Conservation (phyloP, 2,797 vertebrate species). For the Argya squamiceps region DNA sequence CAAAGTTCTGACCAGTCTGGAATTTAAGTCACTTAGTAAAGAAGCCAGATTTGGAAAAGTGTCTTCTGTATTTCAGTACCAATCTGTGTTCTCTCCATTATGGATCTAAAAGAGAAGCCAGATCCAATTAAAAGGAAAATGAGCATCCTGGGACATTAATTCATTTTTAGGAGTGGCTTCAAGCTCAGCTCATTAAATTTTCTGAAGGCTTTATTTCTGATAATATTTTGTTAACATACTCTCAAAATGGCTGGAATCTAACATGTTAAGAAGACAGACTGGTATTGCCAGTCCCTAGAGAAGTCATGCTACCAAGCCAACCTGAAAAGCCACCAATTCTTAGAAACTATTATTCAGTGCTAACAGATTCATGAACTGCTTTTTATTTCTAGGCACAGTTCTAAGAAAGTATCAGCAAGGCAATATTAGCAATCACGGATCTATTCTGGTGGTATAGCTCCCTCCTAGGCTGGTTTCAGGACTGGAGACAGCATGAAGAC, state of each 20-base stretch:
- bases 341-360: neutral
- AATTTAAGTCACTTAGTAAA: neutral
- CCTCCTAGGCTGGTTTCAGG: neutral
- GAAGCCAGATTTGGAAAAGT: neutral
- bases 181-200: neutral
- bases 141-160: neutral
- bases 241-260: neutral
- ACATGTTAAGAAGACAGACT: neutral
- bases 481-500: neutral
- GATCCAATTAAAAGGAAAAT: conserved; percentile 7
- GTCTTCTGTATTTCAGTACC: neutral
- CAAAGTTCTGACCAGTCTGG: neutral
- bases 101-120: neutral
- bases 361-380: neutral
- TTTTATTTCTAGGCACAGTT: neutral
- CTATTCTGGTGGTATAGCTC: neutral
- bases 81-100: neutral
- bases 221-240: neutral
- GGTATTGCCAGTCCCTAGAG: neutral
- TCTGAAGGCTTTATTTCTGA: neutral
- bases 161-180: neutral
- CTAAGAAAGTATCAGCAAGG: neutral
- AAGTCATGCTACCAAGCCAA: neutral
- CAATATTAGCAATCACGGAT: neutral
- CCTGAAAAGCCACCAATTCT: neutral